Evolutionary conservation across 2,113 vertebrate species (phyloP).

Genomic region (Todiramphus chloris): DNA sequence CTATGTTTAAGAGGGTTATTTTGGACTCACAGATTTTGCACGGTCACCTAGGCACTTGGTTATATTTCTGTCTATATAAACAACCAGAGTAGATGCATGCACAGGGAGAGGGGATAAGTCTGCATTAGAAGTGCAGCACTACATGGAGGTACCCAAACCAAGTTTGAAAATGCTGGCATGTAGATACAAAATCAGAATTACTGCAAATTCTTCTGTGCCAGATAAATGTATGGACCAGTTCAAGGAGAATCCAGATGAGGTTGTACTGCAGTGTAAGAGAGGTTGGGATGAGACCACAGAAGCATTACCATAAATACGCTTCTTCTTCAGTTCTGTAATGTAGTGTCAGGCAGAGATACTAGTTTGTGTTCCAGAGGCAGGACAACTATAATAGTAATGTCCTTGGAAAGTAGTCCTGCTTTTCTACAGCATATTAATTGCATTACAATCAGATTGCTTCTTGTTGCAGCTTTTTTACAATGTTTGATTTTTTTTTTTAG

Average conservation of each 20-base stretch:
- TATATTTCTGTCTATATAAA: background rate
- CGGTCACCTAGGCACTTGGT: background rate
- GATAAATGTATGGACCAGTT: background rate
- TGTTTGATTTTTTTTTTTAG: background rate
- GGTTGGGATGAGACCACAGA: background rate
- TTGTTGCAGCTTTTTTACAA: background rate
- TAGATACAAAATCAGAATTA: background rate
- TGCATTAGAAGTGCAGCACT: background rate
- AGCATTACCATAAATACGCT: background rate
- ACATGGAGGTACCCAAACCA: background rate
- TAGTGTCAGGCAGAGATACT: background rate
- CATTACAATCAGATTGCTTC: background rate
- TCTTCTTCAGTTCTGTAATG: background rate
- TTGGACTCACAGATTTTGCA: background rate
- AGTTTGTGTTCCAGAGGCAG: background rate
- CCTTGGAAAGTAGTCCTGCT: background rate
- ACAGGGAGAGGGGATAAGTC: background rate
- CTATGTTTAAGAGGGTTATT: background rate
- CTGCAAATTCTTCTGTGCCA: background rate
- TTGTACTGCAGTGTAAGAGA: background rate
- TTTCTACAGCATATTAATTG: background rate
- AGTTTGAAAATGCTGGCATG: background rate
- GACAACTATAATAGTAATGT: background rate
- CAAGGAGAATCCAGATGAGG: background rate
- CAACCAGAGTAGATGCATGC: background rate